Evolutionary conservation across 2,888 invertebrate species (phyloP).

Genomic region (Drosophila hamatofila): DNA sequence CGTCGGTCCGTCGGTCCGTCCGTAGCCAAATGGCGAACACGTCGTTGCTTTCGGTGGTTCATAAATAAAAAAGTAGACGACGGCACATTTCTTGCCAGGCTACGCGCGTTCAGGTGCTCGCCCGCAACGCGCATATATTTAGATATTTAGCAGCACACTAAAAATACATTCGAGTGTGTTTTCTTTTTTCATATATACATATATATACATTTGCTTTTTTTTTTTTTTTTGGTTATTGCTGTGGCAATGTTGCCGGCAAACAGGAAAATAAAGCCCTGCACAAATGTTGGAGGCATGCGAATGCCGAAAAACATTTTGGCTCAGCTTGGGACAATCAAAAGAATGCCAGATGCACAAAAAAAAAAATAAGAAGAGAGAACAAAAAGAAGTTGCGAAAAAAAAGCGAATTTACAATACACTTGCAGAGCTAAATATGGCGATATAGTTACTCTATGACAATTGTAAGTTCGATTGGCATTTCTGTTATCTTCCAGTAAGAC

Average conservation of each 20-base stretch:
- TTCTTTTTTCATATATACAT: not conserved
- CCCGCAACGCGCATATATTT: slow-evolving; percentile 69
- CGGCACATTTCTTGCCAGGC: slow-evolving; percentile 58
- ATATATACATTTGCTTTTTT: slow-evolving; percentile 1
- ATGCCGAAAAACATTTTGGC: slow-evolving; percentile 53
- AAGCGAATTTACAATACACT: slow-evolving; percentile 44
- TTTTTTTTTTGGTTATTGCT: slow-evolving; percentile 6
- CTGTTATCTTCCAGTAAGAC: not conserved
- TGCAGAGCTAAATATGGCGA: not conserved
- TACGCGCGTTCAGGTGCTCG: slow-evolving; percentile 57
- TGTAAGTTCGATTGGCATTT: not conserved
- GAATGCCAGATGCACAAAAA: slow-evolving; percentile 55
- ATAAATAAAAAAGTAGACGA: slow-evolving; percentile 74
- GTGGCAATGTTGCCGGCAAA: slow-evolving; percentile 34
- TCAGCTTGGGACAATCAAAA: slow-evolving; percentile 62
- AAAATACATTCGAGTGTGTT: slow-evolving; percentile 72
- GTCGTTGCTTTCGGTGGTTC: slow-evolving; percentile 61
- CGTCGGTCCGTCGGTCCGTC: slow-evolving; percentile 5
- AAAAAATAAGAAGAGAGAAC: not conserved
- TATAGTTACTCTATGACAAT: not conserved
- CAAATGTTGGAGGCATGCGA: slow-evolving; percentile 52
- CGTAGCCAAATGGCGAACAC: slow-evolving; percentile 49
- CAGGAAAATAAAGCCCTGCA: slow-evolving; percentile 58
- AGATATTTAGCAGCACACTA: slow-evolving; percentile 78
- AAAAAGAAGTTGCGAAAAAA: not conserved